Evolutionary conservation across 2,888 invertebrate genomes (phyloP).

Genomic region (Hirtodrosophila duncani): DNA sequence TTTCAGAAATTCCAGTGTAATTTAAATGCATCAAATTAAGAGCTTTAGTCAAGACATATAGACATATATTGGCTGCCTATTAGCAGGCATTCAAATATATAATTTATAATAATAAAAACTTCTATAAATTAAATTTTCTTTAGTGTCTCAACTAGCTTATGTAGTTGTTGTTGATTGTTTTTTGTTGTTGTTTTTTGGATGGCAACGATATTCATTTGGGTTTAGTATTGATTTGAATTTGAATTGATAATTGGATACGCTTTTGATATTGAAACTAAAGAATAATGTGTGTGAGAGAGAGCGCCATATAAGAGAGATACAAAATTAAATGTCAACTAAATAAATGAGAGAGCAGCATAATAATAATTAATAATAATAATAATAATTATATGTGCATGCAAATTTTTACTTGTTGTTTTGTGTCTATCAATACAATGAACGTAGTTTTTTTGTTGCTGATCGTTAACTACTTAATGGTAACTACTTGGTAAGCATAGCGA

Average conservation of each 20-base stretch:
- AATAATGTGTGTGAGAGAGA: too few species aligned
- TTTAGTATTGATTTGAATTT: constrained; percentile 1
- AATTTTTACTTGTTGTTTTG: constrained; percentile 17
- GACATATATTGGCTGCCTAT: constrained; percentile 13
- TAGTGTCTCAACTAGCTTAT: constrained; percentile 77
- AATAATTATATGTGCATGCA: constrained; percentile 46
- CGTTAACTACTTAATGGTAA: neutral
- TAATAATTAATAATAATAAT: constrained; percentile 4
- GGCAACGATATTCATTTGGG: constrained; percentile 22
- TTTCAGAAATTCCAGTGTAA: too few species aligned
- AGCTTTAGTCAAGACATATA: too few species aligned
- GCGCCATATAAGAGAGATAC: too few species aligned
- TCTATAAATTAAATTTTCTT: constrained; percentile 27
- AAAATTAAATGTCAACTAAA: constrained; percentile 27
- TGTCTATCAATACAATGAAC: constrained; percentile 53
- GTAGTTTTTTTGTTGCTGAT: constrained; percentile 31
- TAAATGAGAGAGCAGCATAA: constrained; percentile 5
- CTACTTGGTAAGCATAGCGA: constrained; percentile 17
- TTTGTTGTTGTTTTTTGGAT: constrained; percentile 40
- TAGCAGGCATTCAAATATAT: constrained; percentile 7
- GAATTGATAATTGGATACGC: constrained; percentile 8
- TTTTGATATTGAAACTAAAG: constrained; percentile 17
- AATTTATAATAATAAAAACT: constrained; percentile 13
- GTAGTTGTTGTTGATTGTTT: constrained; percentile 21
- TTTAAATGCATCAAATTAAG: too few species aligned